Evolutionary conservation across 2,888 invertebrate genomes (phyloP).

Genomic region (Thera obeliscata): DNA sequence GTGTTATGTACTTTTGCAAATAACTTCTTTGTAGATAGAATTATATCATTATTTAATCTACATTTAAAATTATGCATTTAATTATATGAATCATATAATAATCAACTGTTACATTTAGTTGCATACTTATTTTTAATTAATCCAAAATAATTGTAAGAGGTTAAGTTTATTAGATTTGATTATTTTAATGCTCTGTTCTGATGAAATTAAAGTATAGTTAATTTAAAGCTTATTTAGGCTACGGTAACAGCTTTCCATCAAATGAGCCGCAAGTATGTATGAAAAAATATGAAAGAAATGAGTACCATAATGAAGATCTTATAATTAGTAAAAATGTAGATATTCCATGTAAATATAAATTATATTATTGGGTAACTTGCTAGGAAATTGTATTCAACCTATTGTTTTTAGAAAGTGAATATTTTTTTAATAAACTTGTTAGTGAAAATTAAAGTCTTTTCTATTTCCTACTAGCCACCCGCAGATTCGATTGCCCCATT

Average conservation of each 20-base stretch:
- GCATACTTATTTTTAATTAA: neutral
- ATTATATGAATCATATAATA: neutral
- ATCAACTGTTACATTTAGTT: neutral
- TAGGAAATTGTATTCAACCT: slow-evolving; percentile 46
- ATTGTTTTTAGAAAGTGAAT: slow-evolving; percentile 42
- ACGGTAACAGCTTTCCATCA: too few species aligned
- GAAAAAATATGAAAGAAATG: too few species aligned
- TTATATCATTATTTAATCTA: too few species aligned
- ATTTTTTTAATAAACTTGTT: slow-evolving; percentile 43
- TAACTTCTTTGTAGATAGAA: neutral
- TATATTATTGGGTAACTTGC: slow-evolving; percentile 25
- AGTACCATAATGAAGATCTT: slow-evolving; percentile 20
- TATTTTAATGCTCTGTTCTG: slow-evolving; percentile 13
- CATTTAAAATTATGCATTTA: slow-evolving; percentile 3
- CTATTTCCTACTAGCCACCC: too few species aligned
- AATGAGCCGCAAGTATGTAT: too few species aligned
- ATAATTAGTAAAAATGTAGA: slow-evolving; percentile 5
- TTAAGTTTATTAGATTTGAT: neutral
- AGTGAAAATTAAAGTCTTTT: neutral
- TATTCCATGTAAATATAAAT: slow-evolving; percentile 36
- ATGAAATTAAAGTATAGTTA: neutral
- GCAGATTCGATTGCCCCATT: too few species aligned
- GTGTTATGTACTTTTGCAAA: neutral
- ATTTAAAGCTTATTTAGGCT: neutral
- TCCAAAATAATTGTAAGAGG: neutral